A percentile compares a stretch with the other conserved stretches of the same genome.
Conservation (phyloP, 2,113 vertebrate species). For the Macaca mulatta region DNA sequence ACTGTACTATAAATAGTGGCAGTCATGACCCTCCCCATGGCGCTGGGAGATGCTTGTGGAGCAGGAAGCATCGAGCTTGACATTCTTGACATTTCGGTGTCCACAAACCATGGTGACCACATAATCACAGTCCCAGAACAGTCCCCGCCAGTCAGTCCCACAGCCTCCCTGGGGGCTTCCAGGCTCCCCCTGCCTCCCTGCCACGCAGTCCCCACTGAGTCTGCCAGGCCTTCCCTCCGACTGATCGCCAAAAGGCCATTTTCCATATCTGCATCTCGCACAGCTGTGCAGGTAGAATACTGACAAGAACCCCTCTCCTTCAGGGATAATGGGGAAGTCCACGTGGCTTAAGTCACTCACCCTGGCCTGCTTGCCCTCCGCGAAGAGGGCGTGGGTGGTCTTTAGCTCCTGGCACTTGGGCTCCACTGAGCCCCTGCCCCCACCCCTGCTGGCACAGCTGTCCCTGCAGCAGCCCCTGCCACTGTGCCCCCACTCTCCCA, state of each 20-base stretch:
- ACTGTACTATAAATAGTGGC: not conserved
- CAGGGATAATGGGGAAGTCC: not conserved
- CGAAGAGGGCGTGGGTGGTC: accelerated
- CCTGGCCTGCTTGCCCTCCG: not conserved
- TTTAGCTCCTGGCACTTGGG: not conserved
- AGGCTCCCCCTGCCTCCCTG: not conserved
- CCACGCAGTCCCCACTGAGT: not conserved
- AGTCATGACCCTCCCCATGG: not conserved
- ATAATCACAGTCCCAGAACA: not conserved
- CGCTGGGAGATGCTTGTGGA: not conserved
- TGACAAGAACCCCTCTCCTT: no score
- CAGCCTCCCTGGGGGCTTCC: not conserved
- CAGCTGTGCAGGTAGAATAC: not conserved
- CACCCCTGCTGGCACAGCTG: no score
- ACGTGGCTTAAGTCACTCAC: not conserved
- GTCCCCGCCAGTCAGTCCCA: not conserved
- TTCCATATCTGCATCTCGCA: not conserved
- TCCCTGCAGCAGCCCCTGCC: not conserved
- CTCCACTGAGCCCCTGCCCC: not conserved
- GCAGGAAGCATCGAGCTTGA: not conserved
- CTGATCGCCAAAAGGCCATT: no score
- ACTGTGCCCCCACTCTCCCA: not conserved
- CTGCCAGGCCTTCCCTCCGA: not conserved
- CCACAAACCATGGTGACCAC: not conserved
- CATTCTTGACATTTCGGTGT: conserved; percentile 18